A percentile compares a stretch with the other conserved stretches of the same genome.
phyloP scores from a whole-genome alignment of 2,113 vertebrate species.

The Laticauda colubrina region DNA sequence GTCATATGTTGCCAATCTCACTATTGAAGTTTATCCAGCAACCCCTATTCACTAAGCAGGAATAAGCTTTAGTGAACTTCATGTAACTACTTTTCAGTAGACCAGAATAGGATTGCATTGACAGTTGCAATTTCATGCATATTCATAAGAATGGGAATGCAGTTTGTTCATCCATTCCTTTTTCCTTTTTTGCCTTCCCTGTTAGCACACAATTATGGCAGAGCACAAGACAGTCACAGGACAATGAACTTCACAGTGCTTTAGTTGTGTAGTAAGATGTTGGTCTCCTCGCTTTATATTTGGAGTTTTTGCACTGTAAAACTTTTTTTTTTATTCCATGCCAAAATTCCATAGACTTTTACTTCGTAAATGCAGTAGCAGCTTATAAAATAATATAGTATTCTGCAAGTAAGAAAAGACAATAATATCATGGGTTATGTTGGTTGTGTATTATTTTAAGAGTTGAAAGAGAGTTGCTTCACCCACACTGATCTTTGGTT shows the following conservation, averaged over 20 bases:
- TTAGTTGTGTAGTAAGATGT: neutral
- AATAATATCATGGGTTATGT: neutral
- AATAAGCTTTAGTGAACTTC: neutral
- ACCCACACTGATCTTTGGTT: neutral
- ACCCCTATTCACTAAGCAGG: neutral
- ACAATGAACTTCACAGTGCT: neutral
- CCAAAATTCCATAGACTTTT: neutral
- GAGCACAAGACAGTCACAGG: conserved; percentile 12
- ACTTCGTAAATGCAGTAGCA: fast-evolving
- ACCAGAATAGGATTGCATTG: neutral
- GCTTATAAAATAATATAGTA: neutral
- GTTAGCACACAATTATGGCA: neutral
- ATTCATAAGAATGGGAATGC: neutral
- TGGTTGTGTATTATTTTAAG: conserved; percentile 17
- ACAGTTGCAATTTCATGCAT: neutral
- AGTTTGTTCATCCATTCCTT: neutral
- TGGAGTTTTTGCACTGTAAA: fast-evolving
- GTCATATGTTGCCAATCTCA: neutral
- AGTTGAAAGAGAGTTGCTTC: conserved; percentile 16
- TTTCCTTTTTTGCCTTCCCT: neutral
- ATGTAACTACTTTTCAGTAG: neutral
- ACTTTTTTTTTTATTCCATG: neutral
- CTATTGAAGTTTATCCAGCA: neutral
- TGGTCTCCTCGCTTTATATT: neutral
- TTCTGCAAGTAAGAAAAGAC: neutral